Conservation (phyloP, 1,140 invertebrate species). For the Drosophila orosa region DNA sequence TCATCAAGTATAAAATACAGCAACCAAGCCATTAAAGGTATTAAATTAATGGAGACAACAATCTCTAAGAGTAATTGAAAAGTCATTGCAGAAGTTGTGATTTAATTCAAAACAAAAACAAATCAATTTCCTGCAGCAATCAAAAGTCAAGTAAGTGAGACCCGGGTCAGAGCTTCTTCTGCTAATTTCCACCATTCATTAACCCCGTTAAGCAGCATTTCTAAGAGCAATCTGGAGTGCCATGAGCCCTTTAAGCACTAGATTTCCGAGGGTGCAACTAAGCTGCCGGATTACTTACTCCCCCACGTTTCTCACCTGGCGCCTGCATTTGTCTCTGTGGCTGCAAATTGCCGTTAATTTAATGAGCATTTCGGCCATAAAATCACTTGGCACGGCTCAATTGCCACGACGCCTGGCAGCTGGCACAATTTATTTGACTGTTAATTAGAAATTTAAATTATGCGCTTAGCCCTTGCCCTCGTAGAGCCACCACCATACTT, state of each 20-base stretch:
- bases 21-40: neutral
- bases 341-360: conserved; percentile 75
- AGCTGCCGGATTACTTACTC: conserved; percentile 9
- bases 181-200: conserved; percentile 23
- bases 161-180: neutral
- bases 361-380: conserved; percentile 77
- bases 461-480: conserved; percentile 70
- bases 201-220: neutral
- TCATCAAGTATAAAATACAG: neutral
- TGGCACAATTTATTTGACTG: conserved; percentile 80
- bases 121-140: neutral
- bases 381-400: conserved; percentile 72
- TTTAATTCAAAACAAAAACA: neutral
- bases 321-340: conserved; percentile 67
- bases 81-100: neutral
- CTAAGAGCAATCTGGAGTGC: conserved; percentile 1
- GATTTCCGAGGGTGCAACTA: neutral
- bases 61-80: neutral
- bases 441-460: conserved; percentile 82
- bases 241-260: conserved; percentile 10
- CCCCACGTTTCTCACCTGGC: conserved; percentile 27
- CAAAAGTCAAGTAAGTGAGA: neutral
- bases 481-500: conserved; percentile 17
- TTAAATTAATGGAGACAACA: neutral
- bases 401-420: conserved; percentile 64